phyloP scores from a whole-genome alignment of 2,888 invertebrate genomes.

The Alviniconcha strummeri region DNA sequence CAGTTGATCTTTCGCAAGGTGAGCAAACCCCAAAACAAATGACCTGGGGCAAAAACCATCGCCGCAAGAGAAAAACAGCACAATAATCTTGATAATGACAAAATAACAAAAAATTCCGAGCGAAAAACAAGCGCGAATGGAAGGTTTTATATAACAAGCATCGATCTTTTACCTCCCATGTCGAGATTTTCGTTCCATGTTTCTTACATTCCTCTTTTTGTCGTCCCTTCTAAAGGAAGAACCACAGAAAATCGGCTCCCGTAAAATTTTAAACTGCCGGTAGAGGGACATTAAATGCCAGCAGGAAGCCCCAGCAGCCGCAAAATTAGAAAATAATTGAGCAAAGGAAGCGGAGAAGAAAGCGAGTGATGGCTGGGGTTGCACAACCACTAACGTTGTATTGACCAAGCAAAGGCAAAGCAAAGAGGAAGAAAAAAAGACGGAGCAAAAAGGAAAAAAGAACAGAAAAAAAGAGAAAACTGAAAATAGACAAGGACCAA shows the following conservation, averaged over 20 bases:
- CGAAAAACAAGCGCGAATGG: background rate
- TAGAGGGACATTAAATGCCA: slow-evolving; percentile 10
- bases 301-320: slow-evolving; percentile 21
- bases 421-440: background rate
- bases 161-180: background rate
- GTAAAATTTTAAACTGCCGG: slow-evolving; percentile 22
- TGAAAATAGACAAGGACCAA: background rate
- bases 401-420: background rate
- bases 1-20: too few relatives aligned
- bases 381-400: background rate
- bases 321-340: slow-evolving; percentile 23
- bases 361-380: background rate
- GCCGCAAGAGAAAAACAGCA: too few relatives aligned
- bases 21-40: too few relatives aligned
- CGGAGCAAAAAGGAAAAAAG: background rate
- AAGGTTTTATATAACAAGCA: slow-evolving; percentile 11
- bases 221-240: background rate
- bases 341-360: slow-evolving; percentile 2
- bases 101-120: too few relatives aligned
- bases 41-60: too few relatives aligned
- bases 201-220: background rate
- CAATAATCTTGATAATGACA: too few relatives aligned
- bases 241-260: slow-evolving; percentile 12
- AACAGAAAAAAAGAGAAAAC: background rate
- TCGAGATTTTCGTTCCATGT: background rate